Evolutionary conservation across 2,113 vertebrate genomes (phyloP).

Genomic region (Arvicanthis niloticus): DNA sequence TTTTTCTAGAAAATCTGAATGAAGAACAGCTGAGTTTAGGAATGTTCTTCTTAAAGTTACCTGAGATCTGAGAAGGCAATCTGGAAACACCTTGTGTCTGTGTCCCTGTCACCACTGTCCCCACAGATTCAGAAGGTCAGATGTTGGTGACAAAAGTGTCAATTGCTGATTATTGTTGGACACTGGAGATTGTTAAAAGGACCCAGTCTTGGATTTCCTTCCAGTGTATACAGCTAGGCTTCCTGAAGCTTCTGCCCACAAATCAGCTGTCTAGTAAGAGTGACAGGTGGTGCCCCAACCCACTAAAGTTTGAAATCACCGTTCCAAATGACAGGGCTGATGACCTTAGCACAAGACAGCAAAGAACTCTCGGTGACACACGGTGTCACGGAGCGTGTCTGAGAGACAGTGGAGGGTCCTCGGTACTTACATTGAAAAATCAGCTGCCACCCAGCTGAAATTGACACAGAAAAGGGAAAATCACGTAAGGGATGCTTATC

Average conservation of each 20-base stretch:
- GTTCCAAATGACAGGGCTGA: neutral
- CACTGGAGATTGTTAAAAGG: neutral
- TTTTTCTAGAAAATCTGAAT: constrained; percentile 8
- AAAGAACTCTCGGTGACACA: neutral
- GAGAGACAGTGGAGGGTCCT: constrained; percentile 15
- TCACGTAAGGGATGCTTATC: constrained; percentile 61
- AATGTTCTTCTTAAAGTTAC: neutral
- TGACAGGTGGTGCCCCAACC: neutral
- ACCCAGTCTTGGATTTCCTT: neutral
- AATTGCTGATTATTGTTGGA: neutral
- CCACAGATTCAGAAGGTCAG: neutral
- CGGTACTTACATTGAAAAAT: constrained; percentile 64
- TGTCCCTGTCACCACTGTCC: accelerated
- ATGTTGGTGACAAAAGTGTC: neutral
- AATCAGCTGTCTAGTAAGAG: neutral
- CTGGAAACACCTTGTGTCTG: neutral
- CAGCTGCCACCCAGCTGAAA: constrained; percentile 63
- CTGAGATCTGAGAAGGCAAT: neutral
- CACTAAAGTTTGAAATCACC: neutral
- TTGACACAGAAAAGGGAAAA: constrained; percentile 63
- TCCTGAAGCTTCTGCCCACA: neutral
- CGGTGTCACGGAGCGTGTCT: neutral
- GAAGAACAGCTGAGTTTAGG: neutral
- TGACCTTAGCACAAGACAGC: neutral
- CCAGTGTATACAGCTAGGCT: neutral